Evolutionary conservation across 2,888 invertebrate genomes (phyloP), one percentile per base, ranked within the genome.

Genomic region (Oscheius onirici): DNA sequence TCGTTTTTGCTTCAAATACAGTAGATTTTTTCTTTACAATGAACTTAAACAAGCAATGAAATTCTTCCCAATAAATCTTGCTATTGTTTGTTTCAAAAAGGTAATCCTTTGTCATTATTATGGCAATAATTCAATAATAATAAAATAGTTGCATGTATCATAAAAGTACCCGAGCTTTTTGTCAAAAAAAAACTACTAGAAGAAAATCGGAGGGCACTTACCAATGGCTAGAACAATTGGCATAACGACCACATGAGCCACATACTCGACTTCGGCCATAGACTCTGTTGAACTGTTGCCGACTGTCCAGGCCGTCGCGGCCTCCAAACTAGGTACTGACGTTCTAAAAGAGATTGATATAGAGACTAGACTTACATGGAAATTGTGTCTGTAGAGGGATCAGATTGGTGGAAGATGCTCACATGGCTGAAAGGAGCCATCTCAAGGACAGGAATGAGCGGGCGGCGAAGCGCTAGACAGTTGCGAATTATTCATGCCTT

Each of bases 161-260:
- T n/a, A n/a, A n/a, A n/a, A n/a, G n/a, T n/a, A n/a, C n/a, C n/a
- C n/a, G n/a, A n/a, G n/a, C n/a, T n/a, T n/a, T n/a, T n/a, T n/a
- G n/a, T n/a, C n/a, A n/a, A n/a, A n/a, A n/a, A n/a, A n/a, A n/a
- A n/a, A n/a, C n/a, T n/a, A n/a, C n/a, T 11, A 6, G 20, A 20
- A 60, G 20, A 8, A 20, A 22, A 1, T 13, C 67, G 6, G 13
- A 10, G n/a, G 5, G 52, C n/a, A 68, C 71, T 72, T 43, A 83
- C 83, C 84, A 20, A 84, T 78, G 8, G 79, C 65, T 3, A 84
- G 71, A 0, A 85, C 77, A 24, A 79, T 71, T 13, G 84, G 83
- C 79, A 84, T 85, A 28, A 84, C 81, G 65, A 83, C 73, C 34
- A 81, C 83, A 65, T 85, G 85, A 6, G 84, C 84, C 28, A 81